Evolutionary conservation across 2,113 vertebrate species (phyloP).

Genomic region (Rhinichthys klamathensis): DNA sequence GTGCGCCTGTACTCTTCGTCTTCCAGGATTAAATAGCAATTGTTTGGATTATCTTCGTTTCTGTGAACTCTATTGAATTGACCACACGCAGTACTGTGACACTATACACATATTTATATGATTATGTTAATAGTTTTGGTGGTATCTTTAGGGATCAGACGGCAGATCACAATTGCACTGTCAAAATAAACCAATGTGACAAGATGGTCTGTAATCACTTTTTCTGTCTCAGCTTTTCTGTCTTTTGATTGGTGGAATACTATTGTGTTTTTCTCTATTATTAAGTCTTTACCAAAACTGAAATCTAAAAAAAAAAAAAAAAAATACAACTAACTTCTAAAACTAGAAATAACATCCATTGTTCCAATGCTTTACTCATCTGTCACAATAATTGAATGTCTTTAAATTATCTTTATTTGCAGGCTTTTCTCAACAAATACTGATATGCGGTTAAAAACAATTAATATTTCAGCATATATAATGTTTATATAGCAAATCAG

Average conservation of each 20-base stretch:
- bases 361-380: neutral
- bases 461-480: no score
- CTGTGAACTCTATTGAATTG: no score
- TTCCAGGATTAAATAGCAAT: no score
- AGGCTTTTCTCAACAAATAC: no score
- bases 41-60: no score
- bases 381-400: no score
- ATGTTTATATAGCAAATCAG: neutral
- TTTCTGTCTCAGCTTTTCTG: neutral
- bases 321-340: neutral
- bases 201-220: neutral
- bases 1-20: no score
- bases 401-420: no score
- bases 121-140: constrained; percentile 30
- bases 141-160: neutral
- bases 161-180: neutral
- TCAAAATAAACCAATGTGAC: neutral
- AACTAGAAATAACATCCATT: neutral
- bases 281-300: neutral
- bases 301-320: neutral
- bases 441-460: no score
- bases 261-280: neutral
- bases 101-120: neutral
- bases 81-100: no score
- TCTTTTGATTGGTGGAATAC: neutral